These are phyloP conservation scores for Eupithecia exiguata DNA, from an alignment of 2,888 invertebrate genomes.

Conservation along the genomic window DNA sequence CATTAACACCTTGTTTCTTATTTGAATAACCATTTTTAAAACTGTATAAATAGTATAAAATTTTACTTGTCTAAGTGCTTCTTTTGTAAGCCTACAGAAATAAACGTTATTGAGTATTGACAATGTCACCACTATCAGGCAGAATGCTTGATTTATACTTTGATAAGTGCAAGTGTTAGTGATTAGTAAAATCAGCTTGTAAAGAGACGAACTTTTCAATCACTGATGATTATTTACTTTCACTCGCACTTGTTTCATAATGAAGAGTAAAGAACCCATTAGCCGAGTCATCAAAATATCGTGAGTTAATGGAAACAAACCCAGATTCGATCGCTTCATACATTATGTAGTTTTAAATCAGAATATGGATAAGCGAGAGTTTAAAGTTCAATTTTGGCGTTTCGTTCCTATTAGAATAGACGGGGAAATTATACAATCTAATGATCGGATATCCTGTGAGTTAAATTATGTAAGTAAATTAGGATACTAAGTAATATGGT, in stretches of 20 bases:
- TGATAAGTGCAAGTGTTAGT: too few relatives aligned
- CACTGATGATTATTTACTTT: background rate
- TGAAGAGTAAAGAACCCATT: background rate
- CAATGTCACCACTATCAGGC: too few relatives aligned
- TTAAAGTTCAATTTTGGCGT: conserved; percentile 45
- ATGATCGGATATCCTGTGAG: conserved; percentile 22
- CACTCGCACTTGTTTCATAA: background rate
- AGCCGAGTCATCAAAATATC: conserved; percentile 13
- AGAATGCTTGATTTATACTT: too few relatives aligned
- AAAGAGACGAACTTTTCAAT: background rate
- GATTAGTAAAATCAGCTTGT: background rate
- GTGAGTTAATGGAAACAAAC: conserved; percentile 37
- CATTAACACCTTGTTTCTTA: too few relatives aligned
- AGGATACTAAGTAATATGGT: background rate
- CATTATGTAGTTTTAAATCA: conserved; percentile 45
- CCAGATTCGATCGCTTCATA: conserved; percentile 41
- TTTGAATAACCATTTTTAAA: too few relatives aligned
- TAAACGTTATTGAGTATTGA: too few relatives aligned
- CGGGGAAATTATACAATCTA: conserved; percentile 35
- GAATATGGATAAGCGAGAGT: conserved; percentile 38
- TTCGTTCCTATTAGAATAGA: conserved; percentile 12
- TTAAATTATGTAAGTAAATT: background rate
- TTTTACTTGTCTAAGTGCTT: too few relatives aligned
- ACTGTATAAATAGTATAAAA: too few relatives aligned
- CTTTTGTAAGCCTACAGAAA: too few relatives aligned